Conservation (phyloP, 1,140 invertebrate genomes). For the Cyclargus thomasi region DNA sequence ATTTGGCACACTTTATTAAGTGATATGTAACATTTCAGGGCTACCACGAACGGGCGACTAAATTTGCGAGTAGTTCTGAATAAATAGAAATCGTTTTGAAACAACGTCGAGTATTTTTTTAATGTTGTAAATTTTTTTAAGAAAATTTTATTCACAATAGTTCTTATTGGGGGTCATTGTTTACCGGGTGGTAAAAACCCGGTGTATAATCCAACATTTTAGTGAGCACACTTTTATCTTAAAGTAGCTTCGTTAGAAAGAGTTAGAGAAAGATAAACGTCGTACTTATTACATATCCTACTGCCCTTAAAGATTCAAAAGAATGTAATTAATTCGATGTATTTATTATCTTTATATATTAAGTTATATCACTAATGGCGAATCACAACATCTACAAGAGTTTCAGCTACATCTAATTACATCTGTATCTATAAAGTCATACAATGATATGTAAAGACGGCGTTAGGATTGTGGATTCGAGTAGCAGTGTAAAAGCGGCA, state of each 20-base stretch:
- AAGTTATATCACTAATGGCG: constrained; percentile 44
- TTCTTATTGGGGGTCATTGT: too few relatives aligned
- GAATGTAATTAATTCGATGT: constrained; percentile 67
- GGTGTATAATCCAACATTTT: not conserved
- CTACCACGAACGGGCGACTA: not conserved
- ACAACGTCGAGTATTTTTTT: not conserved
- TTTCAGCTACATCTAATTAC: constrained; percentile 43
- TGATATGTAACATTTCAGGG: constrained; percentile 11
- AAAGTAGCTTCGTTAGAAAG: not conserved
- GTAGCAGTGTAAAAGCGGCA: constrained; percentile 54
- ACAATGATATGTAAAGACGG: constrained; percentile 70
- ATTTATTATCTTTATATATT: constrained; percentile 35
- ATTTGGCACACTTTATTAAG: constrained; percentile 8
- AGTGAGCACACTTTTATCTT: not conserved
- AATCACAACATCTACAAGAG: constrained; percentile 57
- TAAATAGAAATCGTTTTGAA: too few relatives aligned
- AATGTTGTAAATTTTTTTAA: too few relatives aligned
- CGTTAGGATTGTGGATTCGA: constrained; percentile 29
- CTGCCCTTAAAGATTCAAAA: constrained; percentile 31
- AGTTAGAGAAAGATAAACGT: not conserved
- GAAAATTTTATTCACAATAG: too few relatives aligned
- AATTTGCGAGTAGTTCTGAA: too few relatives aligned
- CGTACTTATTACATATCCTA: constrained; percentile 13
- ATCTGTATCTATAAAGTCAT: constrained; percentile 45
- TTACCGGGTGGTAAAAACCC: not conserved